A percentile compares a stretch with the other conserved stretches of the same genome.
phyloP scores from a whole-genome alignment of 2,797 vertebrate genomes.

The Notamacropus eugenii region DNA sequence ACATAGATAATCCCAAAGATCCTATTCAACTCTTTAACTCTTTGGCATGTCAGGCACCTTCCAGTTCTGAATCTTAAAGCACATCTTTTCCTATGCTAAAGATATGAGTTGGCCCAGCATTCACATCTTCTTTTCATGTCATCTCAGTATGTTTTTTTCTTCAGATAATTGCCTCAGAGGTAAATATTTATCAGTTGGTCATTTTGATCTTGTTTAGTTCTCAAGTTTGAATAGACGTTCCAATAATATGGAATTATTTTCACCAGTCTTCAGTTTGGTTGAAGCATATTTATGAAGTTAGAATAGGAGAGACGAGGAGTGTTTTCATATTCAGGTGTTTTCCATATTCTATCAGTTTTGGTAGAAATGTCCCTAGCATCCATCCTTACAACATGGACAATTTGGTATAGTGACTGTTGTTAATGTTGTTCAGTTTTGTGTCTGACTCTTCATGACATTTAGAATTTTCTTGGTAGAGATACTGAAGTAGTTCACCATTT shows the following conservation, averaged over 20 bases:
- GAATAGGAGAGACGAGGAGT: background rate
- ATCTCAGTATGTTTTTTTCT: too few species aligned
- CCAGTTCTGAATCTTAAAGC: background rate
- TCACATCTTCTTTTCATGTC: background rate
- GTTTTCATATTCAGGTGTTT: background rate
- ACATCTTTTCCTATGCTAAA: background rate
- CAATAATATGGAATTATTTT: background rate
- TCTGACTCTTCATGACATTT: background rate
- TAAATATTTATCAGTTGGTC: background rate
- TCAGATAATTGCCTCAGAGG: background rate
- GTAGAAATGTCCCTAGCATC: background rate
- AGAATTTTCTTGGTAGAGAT: background rate
- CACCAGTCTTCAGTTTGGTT: background rate
- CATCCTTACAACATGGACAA: background rate
- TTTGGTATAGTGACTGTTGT: background rate
- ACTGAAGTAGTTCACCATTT: background rate
- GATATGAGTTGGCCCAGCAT: background rate
- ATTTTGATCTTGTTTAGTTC: background rate
- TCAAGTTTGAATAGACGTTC: background rate
- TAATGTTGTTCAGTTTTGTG: background rate
- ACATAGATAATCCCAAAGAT: background rate
- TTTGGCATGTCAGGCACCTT: background rate
- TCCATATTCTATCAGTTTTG: background rate
- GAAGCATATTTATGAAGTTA: background rate
- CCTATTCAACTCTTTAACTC: background rate